Base-by-base conservation (phyloP, 2,888 invertebrate species). In the Ochropleura leucogaster region DNA sequence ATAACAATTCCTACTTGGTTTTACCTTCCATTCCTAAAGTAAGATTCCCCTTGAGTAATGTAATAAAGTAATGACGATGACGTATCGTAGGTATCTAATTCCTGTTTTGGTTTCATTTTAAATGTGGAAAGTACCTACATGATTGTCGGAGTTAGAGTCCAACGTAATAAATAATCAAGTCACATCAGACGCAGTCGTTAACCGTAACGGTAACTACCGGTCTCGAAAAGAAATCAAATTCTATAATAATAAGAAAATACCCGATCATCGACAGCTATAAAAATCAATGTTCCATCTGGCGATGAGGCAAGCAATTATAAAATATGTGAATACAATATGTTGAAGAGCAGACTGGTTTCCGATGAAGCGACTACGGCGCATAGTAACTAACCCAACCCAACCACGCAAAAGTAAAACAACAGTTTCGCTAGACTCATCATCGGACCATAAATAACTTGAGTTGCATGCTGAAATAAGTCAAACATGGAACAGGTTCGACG, bases 401-500 rank as follows among this genome's bases (percentile, higher is more conserved):
- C 7, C 12, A 18, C 3, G 16, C 14, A n/a, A 44, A 18, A n/a
- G 46, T 7, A 46, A 46, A 47, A 80, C 16, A 74, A 74, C 72
- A 79, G 47, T 46, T 63, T 73, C 8, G 16, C 20, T 46, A 40
- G 46, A 60, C 18, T 49, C 53, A 65, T 47, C 47, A 16, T 72
- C 4, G 55, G 46, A 10, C 53, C 40, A 66, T 67, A 74, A 42
- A 74, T 63, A 67, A 63, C 6, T 70, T 57, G 30, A 57, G 59
- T 59, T 20, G 18, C 44, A 40, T 64, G 46, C 59, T 18, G 20
- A 4, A 46, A n/a, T 42, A 79, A 80, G 40, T 79, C 55, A 30
- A 75, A 66, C 67, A 55, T 30, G 49, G 30, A 78, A 78, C 78
- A 51, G 82, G 78, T 81, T 78, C 51, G 60, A 57, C 46, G 53